Evolutionary conservation across 2,797 vertebrate genomes (phyloP), one percentile per base, ranked within the genome.

Genomic region (Sorex maritimensis): DNA sequence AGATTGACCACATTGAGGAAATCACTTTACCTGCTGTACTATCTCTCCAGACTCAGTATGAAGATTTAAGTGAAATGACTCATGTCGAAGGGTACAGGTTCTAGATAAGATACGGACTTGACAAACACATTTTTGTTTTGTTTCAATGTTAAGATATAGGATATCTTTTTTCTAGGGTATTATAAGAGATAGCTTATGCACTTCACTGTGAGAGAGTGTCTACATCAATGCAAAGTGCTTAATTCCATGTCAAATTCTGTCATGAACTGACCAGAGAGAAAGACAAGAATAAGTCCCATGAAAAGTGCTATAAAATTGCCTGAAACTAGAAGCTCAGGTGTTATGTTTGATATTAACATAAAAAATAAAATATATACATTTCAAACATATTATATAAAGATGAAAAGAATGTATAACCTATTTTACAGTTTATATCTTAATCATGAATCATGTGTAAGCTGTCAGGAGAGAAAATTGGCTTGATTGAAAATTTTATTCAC

Each of bases 401-500:
- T 75, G 30, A 81, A 17, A 81, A 94, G 55, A 44, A 77, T 30
- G 52, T 55, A 81, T 17, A 17, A n/a, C 17, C 85, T 71, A 49
- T 91, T 71, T 15, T n/a, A 74, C 2, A 26, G 73, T 80, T 67
- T 80, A 21, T 67, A 21, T 86, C 9, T 94, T 72, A 93, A 82
- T 81, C n/a, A 2, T 34, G 65, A 87, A 89, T 38, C 41, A 93
- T 80, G 23, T 52, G 82, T 13, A 10, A 85, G 19, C 34, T 91
- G 15, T 77, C 72, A 82, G 30, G 61, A 90, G 93, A 77, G 34
- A 91, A 91, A 82, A 91, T 15, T 89, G 55, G 24, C 71, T 93
- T 55, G 30, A 75, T 52, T 82, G 74, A 85, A 72, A 87, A 49
- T 90, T 95, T 75, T 91, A 86, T 82, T 82, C 81, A 92, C 38